Conservation (phyloP, 1,140 invertebrate species). For the Achroia grisella region DNA sequence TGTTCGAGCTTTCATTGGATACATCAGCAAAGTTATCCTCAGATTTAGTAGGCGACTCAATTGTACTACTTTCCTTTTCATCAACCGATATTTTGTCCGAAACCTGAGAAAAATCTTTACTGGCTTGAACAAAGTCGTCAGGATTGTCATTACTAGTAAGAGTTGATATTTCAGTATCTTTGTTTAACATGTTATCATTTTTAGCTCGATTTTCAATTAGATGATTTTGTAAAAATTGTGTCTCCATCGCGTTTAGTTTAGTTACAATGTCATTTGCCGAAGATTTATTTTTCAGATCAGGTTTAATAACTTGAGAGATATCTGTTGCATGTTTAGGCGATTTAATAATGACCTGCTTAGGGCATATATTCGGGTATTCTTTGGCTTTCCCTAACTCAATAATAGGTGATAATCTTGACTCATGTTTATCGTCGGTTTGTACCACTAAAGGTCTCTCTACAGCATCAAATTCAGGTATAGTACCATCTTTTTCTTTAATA, state of each 20-base stretch:
- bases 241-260: slow-evolving; percentile 62
- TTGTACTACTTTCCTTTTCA: slow-evolving; percentile 23
- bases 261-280: slow-evolving; percentile 47
- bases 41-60: slow-evolving; percentile 49
- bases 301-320: slow-evolving; percentile 14
- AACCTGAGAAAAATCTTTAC: no score
- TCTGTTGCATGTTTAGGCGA: slow-evolving; percentile 35
- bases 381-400: slow-evolving; percentile 71
- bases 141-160: slow-evolving; percentile 12
- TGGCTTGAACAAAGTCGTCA: slow-evolving; percentile 14
- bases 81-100: slow-evolving; percentile 15
- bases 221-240: slow-evolving; percentile 52
- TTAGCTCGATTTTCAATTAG: slow-evolving; percentile 35
- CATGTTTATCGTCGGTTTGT: slow-evolving; percentile 6
- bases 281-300: slow-evolving; percentile 20
- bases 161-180: slow-evolving; percentile 28
- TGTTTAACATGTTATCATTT: slow-evolving; percentile 56
- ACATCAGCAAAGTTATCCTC: slow-evolving; percentile 60
- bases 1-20: slow-evolving; percentile 50
- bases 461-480: slow-evolving; percentile 26
- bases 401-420: slow-evolving; percentile 4
- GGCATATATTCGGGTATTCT: slow-evolving; percentile 58
- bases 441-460: slow-evolving; percentile 5
- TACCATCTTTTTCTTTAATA: slow-evolving; percentile 57
- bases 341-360: slow-evolving; percentile 59